These are phyloP conservation scores for Sebastes ruberrimus DNA, from an alignment of 2,797 vertebrate species.

Conservation along the genomic window DNA sequence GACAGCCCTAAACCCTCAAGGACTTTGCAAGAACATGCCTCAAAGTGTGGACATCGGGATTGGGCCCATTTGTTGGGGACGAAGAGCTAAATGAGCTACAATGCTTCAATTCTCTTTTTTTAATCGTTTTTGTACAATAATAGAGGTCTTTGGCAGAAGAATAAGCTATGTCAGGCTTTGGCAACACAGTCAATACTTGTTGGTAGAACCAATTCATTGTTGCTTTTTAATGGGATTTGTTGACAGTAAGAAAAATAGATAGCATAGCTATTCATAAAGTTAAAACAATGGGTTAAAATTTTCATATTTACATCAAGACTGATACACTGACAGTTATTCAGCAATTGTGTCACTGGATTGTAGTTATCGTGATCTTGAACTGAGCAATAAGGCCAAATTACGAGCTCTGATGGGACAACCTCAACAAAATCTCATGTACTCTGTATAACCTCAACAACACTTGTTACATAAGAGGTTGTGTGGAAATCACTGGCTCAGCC, in stretches of 20 bases:
- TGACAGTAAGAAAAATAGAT: no score
- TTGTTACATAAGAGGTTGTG: constrained; percentile 58
- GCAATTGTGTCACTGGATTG: background rate
- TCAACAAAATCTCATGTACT: background rate
- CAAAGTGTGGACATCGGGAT: no score
- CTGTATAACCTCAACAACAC: constrained; percentile 12
- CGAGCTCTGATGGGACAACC: background rate
- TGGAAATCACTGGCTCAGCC: constrained; percentile 40
- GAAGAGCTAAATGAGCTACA: background rate
- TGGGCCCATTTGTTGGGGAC: background rate
- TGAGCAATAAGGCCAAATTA: background rate
- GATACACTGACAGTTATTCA: background rate
- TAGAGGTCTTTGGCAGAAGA: background rate
- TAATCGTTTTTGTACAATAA: background rate
- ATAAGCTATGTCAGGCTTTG: background rate
- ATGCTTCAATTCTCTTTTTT: background rate
- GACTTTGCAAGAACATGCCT: no score
- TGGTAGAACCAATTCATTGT: background rate
- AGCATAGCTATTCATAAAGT: background rate
- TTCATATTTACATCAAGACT: background rate
- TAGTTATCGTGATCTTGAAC: background rate
- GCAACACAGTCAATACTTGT: background rate
- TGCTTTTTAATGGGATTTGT: background rate
- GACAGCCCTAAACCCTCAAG: no score
- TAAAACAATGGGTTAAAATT: background rate